Evolutionary conservation across 2,888 invertebrate genomes (phyloP).

Genomic region (Limnephilus marmoratus): DNA sequence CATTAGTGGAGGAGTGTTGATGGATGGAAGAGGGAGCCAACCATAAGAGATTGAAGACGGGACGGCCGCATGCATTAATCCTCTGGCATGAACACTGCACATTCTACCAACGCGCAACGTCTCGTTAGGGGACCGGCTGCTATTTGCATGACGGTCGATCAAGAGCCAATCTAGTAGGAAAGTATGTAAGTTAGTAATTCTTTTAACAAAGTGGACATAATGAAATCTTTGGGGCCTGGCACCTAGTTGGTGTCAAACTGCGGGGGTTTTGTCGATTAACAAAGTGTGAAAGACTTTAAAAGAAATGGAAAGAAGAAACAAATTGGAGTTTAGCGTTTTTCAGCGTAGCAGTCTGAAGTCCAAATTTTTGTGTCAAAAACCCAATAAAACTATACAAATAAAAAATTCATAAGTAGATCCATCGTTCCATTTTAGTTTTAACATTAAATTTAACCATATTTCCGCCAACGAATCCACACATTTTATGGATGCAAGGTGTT

Average conservation of each 20-base stretch:
- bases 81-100: not conserved
- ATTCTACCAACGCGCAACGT: not conserved
- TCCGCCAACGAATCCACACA: not conserved
- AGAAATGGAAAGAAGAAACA: too few relatives aligned
- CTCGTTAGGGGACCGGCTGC: conserved; percentile 1
- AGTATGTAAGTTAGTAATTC: not conserved
- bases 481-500: not conserved
- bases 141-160: not conserved
- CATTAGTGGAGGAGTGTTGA: not conserved
- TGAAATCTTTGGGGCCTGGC: not conserved
- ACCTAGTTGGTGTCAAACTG: too few relatives aligned
- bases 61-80: not conserved
- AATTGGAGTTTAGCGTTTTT: too few relatives aligned
- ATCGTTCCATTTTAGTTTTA: too few relatives aligned
- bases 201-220: not conserved
- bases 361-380: too few relatives aligned
- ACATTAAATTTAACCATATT: too few relatives aligned
- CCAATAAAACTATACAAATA: too few relatives aligned
- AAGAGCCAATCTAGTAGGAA: not conserved
- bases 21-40: not conserved
- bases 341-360: too few relatives aligned
- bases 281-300: too few relatives aligned
- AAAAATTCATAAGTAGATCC: too few relatives aligned
- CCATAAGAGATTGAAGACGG: not conserved
- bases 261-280: not conserved